Conservation (phyloP, 1,140 invertebrate species). For the Aphis craccivora region DNA sequence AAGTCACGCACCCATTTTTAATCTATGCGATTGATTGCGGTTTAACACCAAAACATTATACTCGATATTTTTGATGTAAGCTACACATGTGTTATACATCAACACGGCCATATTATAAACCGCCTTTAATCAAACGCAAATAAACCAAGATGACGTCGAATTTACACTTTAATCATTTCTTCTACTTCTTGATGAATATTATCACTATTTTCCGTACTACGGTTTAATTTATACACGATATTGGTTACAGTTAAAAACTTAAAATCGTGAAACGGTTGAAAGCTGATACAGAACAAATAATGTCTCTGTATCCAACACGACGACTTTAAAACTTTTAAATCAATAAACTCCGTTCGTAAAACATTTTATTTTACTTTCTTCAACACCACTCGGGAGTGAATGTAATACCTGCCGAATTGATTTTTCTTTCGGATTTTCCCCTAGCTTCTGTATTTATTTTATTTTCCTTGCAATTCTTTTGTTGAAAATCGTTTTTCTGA, state of each 20-base stretch:
- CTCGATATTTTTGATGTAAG: background rate
- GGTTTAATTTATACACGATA: background rate
- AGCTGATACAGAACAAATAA: constrained; percentile 7
- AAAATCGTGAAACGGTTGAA: background rate
- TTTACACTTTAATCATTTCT: background rate
- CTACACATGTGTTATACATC: background rate
- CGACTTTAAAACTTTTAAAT: background rate
- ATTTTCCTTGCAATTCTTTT: background rate
- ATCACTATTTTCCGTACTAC: background rate
- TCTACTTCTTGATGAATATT: background rate
- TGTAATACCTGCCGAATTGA: constrained; percentile 8
- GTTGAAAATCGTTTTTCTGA: background rate
- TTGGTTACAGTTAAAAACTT: background rate
- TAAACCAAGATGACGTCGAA: background rate
- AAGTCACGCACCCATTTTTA: background rate
- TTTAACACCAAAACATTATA: background rate
- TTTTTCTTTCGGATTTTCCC: background rate
- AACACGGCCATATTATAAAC: background rate
- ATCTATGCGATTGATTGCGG: background rate
- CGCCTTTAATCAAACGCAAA: background rate
- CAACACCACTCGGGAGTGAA: background rate
- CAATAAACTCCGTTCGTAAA: background rate
- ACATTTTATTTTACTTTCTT: constrained; percentile 18
- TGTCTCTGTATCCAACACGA: background rate
- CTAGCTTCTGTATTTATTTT: constrained; percentile 1